Percentiles rank a stretch among this genome's conserved stretches.
Conservation (phyloP, 2,888 invertebrate species). For the Lingula anatina region DNA sequence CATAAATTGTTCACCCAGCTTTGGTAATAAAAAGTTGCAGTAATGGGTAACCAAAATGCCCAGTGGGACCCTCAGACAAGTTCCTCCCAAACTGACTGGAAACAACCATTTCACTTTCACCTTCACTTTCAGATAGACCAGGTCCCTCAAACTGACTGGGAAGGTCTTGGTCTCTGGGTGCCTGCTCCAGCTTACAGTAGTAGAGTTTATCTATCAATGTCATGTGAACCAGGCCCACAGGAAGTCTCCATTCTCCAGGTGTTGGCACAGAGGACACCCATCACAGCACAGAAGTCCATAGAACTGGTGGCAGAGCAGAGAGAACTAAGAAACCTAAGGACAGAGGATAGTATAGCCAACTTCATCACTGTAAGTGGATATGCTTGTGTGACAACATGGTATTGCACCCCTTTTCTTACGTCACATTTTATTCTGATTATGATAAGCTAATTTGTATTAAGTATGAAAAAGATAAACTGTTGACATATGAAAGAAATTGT, state of each 20-base stretch:
- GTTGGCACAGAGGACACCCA: constrained; percentile 27
- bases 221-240: constrained; percentile 36
- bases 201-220: constrained; percentile 37
- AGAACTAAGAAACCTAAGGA: constrained; percentile 28
- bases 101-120: too few species aligned
- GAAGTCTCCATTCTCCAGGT: too few species aligned
- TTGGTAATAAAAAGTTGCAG: too few species aligned
- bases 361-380: constrained; percentile 32
- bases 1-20: too few species aligned
- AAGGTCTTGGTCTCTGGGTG: constrained; percentile 36
- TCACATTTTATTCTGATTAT: not conserved
- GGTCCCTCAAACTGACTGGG: constrained; percentile 43
- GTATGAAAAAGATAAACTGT: too few species aligned
- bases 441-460: too few species aligned
- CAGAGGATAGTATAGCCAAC: constrained; percentile 39
- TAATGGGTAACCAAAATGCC: too few species aligned
- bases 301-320: too few species aligned
- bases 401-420: not conserved
- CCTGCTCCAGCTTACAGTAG: constrained; percentile 42
- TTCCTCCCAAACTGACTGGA: too few species aligned
- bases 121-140: constrained; percentile 25
- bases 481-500: too few species aligned
- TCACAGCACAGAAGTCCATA: constrained; percentile 30
- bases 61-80: too few species aligned
- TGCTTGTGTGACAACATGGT: not conserved